Evolutionary conservation across 2,113 vertebrate genomes (phyloP), one percentile per base, ranked within the genome.

Genomic region (Eurypyga helias): DNA sequence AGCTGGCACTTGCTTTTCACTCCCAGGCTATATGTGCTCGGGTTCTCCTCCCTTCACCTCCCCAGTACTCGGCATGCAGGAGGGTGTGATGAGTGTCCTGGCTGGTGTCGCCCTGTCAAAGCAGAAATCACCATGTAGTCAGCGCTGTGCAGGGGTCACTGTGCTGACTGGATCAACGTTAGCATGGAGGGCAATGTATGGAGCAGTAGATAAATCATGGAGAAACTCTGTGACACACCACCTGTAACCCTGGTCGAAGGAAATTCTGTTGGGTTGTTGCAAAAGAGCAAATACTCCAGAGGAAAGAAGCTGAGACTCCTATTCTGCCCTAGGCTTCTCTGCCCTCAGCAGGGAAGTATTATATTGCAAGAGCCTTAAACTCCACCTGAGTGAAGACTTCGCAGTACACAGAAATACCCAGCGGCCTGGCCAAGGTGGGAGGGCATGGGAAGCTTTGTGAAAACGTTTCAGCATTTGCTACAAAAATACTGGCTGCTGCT

Each of bases 171-270:
- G 86, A 94, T 81, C 75, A 85, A 65, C 88, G 78, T 73, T 86
- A 86, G 69, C 72, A 80, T 33, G 72, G 78, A 62, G 46, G 69
- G 75, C 96, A 80, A 98, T 95, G 96, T 96, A 96, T 96, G 75
- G 84, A 96, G 91, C 92, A 96, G 84, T 96, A 98, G 96, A 86
- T 92, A 96, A 96, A 97, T 77, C n/a, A 91, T 95, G 95, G 95
- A 95, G 95, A 92, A 69, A 89, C 36, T 78, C 61, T 28, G 33
- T 51, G 45, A 62, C 75, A 93, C 92, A 71, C 89, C 71, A 79
- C 97, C 89, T 89, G 60, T 95, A 78, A 97, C 61, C 31, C 36
- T 60, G 45, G 75, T 46, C 64, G 70, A 52, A 70, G 61, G 73
- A 80, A 96, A 94, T 76, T 60, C 52, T 91, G 15, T 36, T 61